Conservation (phyloP, 92 coral and sea anemone species). For the Meandrina meandrites region DNA sequence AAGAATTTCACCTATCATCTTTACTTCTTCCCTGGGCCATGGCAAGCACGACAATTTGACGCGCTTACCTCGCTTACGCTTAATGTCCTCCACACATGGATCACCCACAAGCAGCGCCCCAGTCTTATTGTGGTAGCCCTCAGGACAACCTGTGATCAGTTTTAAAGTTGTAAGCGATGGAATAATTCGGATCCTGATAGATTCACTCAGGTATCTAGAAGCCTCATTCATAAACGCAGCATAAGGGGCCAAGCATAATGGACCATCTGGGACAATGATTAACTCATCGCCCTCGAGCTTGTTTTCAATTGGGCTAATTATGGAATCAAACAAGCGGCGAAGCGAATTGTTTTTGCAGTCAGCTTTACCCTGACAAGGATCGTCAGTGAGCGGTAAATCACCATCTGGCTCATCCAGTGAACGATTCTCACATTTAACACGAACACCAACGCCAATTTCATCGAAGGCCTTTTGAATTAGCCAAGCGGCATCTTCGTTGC, state of each 20-base stretch:
- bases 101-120: background rate
- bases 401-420: background rate
- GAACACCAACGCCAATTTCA: background rate
- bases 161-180: background rate
- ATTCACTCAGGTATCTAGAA: background rate
- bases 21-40: conserved; percentile 30
- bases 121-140: background rate
- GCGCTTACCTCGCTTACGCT: background rate
- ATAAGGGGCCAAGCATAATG: background rate
- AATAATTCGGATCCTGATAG: background rate
- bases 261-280: background rate
- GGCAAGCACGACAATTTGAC: background rate
- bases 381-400: background rate
- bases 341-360: background rate
- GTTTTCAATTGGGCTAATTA: background rate
- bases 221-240: background rate
- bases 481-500: background rate
- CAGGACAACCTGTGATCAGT: background rate
- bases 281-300: background rate
- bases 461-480: background rate
- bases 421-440: background rate
- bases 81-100: background rate
- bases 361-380: background rate
- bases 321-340: background rate
- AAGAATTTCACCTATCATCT: conserved; percentile 15